phyloP scores from a whole-genome alignment of 1,140 invertebrate genomes.

The Brachionus plicatilis region DNA sequence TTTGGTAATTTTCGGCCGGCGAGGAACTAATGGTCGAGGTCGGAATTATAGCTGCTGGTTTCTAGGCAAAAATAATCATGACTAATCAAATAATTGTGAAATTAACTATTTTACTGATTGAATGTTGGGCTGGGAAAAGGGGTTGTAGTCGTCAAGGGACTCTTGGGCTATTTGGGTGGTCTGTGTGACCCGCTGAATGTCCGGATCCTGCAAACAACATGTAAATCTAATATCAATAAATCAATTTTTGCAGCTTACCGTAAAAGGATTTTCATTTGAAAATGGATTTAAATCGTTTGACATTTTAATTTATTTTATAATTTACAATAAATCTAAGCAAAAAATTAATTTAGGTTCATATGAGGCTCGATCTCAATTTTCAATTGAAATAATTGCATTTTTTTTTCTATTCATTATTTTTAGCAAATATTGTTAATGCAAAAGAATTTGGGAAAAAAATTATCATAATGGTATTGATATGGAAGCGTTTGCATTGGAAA shows the following conservation, averaged over 20 bases:
- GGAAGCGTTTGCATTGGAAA: constrained; percentile 10
- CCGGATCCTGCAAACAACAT: neutral
- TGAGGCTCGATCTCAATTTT: neutral
- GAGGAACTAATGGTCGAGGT: neutral
- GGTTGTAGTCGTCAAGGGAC: constrained; percentile 81
- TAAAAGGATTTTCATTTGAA: constrained; percentile 1
- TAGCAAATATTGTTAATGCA: neutral
- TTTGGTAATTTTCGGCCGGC: neutral
- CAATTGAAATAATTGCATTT: neutral
- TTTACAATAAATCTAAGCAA: neutral
- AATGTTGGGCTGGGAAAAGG: constrained; percentile 63
- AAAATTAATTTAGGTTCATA: neutral
- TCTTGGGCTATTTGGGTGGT: neutral
- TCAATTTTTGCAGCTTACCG: neutral
- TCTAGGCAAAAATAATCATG: constrained; percentile 50
- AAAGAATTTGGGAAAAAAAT: neutral
- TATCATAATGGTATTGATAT: constrained; percentile 20
- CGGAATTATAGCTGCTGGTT: constrained; percentile 40
- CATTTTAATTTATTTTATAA: neutral
- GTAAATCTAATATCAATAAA: neutral
- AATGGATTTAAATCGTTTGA: constrained; percentile 30
- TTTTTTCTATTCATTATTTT: neutral
- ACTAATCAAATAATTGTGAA: neutral
- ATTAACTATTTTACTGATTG: neutral
- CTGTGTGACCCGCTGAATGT: neutral